Evolutionary conservation across 2,113 vertebrate genomes (phyloP).

Genomic region (Ursus arctos): DNA sequence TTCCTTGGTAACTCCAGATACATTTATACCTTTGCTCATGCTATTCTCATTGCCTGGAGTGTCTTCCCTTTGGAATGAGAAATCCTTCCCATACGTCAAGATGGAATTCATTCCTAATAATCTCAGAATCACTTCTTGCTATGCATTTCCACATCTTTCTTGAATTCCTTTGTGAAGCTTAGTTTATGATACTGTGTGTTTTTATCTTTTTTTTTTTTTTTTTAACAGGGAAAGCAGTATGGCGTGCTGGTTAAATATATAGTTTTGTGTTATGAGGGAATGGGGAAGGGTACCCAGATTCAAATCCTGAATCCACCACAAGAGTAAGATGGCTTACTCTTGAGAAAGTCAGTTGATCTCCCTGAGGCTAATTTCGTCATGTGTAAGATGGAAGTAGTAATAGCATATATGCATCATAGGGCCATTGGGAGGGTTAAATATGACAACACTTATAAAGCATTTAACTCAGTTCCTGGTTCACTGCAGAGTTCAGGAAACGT

Average conservation of each 20-base stretch:
- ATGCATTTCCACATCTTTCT: background rate
- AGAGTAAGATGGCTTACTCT: background rate
- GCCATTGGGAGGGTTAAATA: background rate
- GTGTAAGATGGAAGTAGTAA: conserved; percentile 31
- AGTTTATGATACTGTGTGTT: background rate
- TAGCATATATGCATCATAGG: background rate
- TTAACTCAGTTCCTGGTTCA: background rate
- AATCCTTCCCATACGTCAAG: background rate
- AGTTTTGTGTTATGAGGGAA: background rate
- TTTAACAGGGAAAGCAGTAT: background rate
- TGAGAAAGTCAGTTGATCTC: background rate
- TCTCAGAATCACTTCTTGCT: background rate
- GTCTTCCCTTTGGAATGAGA: background rate
- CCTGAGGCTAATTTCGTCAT: conserved; percentile 3
- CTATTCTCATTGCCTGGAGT: background rate
- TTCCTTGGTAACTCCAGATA: background rate
- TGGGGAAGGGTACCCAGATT: background rate
- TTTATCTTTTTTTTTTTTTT: background rate
- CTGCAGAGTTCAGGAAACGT: conserved; percentile 16
- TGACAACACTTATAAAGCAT: background rate
- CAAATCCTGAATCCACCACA: conserved; percentile 12
- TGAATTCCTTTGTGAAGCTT: background rate
- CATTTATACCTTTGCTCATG: background rate
- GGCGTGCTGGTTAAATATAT: background rate
- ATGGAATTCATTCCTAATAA: background rate